Conservation (phyloP, 2,888 invertebrate genomes). For the Maniola hyperantus region DNA sequence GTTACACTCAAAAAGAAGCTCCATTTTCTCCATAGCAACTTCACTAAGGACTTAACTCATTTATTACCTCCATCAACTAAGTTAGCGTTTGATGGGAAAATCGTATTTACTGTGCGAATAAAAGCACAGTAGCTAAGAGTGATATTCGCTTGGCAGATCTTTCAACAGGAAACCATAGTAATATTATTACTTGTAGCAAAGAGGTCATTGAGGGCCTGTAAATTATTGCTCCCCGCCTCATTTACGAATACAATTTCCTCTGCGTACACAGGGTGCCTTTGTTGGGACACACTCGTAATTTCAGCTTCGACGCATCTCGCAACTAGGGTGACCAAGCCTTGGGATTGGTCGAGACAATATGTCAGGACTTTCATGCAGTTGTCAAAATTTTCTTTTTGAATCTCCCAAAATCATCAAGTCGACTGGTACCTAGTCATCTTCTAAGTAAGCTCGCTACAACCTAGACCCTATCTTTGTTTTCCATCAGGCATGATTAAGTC, state of each 20-base stretch:
- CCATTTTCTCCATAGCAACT: conserved; percentile 27
- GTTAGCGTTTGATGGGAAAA: conserved; percentile 6
- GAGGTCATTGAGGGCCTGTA: conserved; percentile 46
- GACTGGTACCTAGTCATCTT: no score
- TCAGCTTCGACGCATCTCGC: conserved; percentile 31
- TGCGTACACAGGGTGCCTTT: conserved; percentile 68
- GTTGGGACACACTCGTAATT: conserved; percentile 44
- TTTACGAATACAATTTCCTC: conserved; percentile 77
- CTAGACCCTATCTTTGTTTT: no score
- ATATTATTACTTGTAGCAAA: conserved; percentile 45
- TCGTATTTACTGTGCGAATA: conserved; percentile 2
- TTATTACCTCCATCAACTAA: conserved; percentile 27
- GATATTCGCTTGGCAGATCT: conserved; percentile 25
- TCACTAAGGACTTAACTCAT: conserved; percentile 24
- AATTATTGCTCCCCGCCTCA: conserved; percentile 67
- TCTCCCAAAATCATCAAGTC: no score
- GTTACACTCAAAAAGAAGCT: conserved; percentile 19
- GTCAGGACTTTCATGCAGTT: background rate
- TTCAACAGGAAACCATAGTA: conserved; percentile 41
- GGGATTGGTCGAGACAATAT: background rate
- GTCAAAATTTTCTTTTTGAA: no score
- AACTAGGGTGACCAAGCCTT: background rate
- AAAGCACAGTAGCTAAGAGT: background rate
- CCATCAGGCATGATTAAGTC: no score
- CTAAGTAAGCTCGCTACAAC: no score